Base-by-base conservation (phyloP, 1,140 invertebrate genomes). In the Mycetomoellerius zeteki region DNA sequence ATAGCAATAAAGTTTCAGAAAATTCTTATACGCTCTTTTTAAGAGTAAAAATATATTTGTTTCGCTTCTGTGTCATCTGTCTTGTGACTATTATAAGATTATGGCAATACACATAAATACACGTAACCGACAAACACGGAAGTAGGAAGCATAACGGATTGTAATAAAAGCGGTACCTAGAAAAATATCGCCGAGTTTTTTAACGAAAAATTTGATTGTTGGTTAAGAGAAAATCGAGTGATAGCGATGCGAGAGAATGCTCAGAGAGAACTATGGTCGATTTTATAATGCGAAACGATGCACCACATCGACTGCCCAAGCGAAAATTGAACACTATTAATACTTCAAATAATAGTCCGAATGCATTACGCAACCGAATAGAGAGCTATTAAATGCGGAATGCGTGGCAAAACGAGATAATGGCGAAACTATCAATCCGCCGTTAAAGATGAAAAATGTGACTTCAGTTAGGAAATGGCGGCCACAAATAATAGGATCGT, bases 251-350 rank as follows among this genome's bases (percentile, higher is more conserved):
- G 33, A 24, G 50, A 56, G 80, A 27, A 43, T 75, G 64, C 21
- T 69, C n/a, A 7, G 19, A 14, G 65, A n/a, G 19, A 24, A 27
- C 37, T 54, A 71, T 37, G 33, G 50, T 69, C 54, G 80, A 84
- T 84, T 73, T 84, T 84, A 84, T 62, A 62, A 67, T 30, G 77
- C 77, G 47, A 67, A 73, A 50, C n/a, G 54, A 6, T 37, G 77
- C 62, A 24, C 56, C 37, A 14, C 75, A 19, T 47, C 75, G 62
- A 30, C 30, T 58, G 47, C 7, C 43, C 62, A 30, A 56, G 43
- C 54, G 69, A 84, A 75, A 73, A 75, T 84, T 75, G 80, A 58
- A 73, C 69, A 37, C 80, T 84, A 84, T 84, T 84, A 84, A 84
- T 84, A 84, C 80, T 73, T 73, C 54, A 84, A 84, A 73, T 73